Evolutionary conservation across 2,888 invertebrate species (phyloP).

Genomic region (Agriopis aurantiaria): DNA sequence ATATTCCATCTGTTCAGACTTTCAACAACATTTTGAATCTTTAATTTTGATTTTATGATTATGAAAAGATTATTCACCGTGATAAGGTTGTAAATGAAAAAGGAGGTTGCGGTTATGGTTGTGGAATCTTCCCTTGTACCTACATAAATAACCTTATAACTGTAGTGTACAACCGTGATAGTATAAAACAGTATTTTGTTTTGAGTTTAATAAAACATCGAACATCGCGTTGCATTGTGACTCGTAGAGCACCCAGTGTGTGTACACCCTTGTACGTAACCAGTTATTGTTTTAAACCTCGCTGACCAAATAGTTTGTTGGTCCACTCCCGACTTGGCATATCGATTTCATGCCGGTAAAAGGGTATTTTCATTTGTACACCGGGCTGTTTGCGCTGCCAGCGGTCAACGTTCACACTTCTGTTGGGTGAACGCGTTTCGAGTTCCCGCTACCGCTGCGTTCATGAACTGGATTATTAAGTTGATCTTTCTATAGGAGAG

Average conservation of each 20-base stretch:
- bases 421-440: slow-evolving; percentile 49
- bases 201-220: neutral
- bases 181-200: too few relatives aligned
- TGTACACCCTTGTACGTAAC: slow-evolving; percentile 8
- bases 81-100: too few relatives aligned
- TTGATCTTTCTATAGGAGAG: neutral
- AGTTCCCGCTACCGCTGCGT: slow-evolving; percentile 26
- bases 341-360: slow-evolving; percentile 60
- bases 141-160: too few relatives aligned
- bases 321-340: slow-evolving; percentile 45
- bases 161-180: too few relatives aligned
- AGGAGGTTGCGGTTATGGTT: too few relatives aligned
- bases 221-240: neutral
- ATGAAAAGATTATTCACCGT: too few relatives aligned
- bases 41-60: too few relatives aligned
- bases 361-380: slow-evolving; percentile 51
- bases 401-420: slow-evolving; percentile 65
- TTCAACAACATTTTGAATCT: too few relatives aligned
- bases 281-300: slow-evolving; percentile 37
- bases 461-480: neutral
- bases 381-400: slow-evolving; percentile 51
- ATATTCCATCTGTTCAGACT: too few relatives aligned
- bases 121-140: too few relatives aligned
- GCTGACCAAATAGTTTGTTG: slow-evolving; percentile 36
- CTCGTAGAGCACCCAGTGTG: neutral